Percentiles rank a stretch among this genome's conserved stretches.
These are phyloP conservation scores for Anolis apletophallus DNA, from an alignment of 2,797 vertebrate species.

Conservation along the genomic window DNA sequence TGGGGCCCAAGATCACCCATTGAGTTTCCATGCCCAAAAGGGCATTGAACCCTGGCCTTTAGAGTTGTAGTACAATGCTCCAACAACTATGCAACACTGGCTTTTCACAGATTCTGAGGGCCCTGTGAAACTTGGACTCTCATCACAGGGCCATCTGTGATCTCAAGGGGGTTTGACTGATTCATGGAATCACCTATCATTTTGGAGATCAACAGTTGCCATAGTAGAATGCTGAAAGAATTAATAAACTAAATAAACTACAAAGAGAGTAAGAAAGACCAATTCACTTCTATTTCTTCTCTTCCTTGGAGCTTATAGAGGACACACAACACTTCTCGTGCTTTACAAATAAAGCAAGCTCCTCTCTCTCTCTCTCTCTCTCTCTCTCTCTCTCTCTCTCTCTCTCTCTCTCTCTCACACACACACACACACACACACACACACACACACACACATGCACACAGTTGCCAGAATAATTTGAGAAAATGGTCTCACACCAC, in stretches of 20 bases:
- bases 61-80: too few species aligned
- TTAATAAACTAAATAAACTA: background rate
- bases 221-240: background rate
- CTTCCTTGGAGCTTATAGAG: background rate
- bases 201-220: background rate
- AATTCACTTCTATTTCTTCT: background rate
- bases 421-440: too few species aligned
- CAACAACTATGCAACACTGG: too few species aligned
- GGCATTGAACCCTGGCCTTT: too few species aligned
- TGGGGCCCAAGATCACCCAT: too few species aligned
- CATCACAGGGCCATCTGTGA: background rate
- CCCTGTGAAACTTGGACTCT: background rate
- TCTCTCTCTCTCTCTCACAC: too few species aligned
- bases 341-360: too few species aligned
- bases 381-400: too few species aligned
- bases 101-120: background rate
- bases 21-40: too few species aligned
- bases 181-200: background rate
- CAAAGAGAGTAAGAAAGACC: background rate
- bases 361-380: too few species aligned
- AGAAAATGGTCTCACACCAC: conserved; percentile 25
- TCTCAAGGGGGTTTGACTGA: background rate
- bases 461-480: conserved; percentile 2
- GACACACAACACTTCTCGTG: background rate
- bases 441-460: too few species aligned